Base-by-base conservation (phyloP, 2,797 vertebrate genomes). In the Rhincodon typus region DNA sequence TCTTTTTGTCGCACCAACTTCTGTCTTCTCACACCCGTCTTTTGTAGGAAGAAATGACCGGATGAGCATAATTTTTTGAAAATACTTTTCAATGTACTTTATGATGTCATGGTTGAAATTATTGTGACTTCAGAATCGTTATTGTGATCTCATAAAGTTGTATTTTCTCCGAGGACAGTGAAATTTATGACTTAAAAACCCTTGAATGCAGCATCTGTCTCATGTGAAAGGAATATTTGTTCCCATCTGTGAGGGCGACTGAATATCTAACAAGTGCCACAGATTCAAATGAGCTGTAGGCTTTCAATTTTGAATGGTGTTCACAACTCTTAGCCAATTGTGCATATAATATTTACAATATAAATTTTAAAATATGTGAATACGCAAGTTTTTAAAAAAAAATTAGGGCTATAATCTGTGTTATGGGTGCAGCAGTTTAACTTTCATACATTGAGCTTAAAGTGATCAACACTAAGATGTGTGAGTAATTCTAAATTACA, bases 121-220 rank as follows among this genome's bases (percentile, higher is more conserved):
- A 25, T 70, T 95, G 46, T 77, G 94, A 95, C 70, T 57, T 95
- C 70, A 95, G 42, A 95, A 95, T 95, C 46, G 42, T 72, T 77
- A 50, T 95, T 95, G 74, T 95, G 94, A 95, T 77, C 69, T 77
- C 69, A 95, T 77, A 57, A 46, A 50, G 42, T 77, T 34, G 21
- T 95, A 50, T 53, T 50, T 42, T 93, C 69, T 50, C 70, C 74
- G 27, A 77, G 94, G 46, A 50, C 27, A 53, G 93, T 74, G 70
- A 57, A 53, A 74, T 94, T 50, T 94, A 74, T 57, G 70, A 95
- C 42, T 50, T 19, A 17, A 25, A 91, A 25, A 30, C 42, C 70
- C 50, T 95, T 95, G 46, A 95, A 95, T 77, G n/a, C 90, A 93
- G 90, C 42, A 19, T 66, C 25, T 21, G 10, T 25, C 70, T 15